phyloP scores from a whole-genome alignment of 2,113 vertebrate species.

The Pristiophorus japonicus region DNA sequence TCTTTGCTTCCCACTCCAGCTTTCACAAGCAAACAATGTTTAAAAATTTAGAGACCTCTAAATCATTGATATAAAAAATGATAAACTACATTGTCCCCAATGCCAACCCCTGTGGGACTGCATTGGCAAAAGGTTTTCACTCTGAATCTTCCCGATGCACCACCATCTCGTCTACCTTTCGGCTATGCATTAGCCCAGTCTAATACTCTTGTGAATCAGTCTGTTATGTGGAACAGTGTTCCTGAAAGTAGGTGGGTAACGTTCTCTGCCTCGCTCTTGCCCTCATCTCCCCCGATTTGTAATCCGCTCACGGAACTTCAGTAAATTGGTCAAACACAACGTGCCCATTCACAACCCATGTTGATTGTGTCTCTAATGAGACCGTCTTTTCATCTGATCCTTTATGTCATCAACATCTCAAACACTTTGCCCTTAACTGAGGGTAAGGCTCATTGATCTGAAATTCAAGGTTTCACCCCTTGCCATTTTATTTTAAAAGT shows the following conservation, averaged over 20 bases:
- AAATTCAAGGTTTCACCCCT: background rate
- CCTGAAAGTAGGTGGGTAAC: background rate
- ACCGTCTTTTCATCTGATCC: background rate
- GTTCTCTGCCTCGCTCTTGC: background rate
- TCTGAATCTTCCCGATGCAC: background rate
- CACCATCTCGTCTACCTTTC: background rate
- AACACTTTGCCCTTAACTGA: background rate
- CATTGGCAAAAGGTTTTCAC: background rate
- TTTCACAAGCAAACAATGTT: background rate
- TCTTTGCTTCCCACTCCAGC: background rate
- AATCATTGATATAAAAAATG: background rate
- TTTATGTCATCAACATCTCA: background rate
- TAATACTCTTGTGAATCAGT: background rate
- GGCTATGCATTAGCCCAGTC: background rate
- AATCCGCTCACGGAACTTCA: background rate
- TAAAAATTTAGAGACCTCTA: background rate
- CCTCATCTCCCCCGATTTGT: background rate
- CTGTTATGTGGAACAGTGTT: background rate
- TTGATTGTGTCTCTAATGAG: background rate
- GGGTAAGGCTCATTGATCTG: too few relatives aligned
- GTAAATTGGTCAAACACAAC: background rate
- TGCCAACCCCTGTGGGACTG: background rate
- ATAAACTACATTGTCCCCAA: background rate
- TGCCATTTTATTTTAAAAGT: background rate
- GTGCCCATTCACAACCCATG: background rate